phyloP scores from a whole-genome alignment of 2,888 invertebrate species.

The Drosophila kanekoi region DNA sequence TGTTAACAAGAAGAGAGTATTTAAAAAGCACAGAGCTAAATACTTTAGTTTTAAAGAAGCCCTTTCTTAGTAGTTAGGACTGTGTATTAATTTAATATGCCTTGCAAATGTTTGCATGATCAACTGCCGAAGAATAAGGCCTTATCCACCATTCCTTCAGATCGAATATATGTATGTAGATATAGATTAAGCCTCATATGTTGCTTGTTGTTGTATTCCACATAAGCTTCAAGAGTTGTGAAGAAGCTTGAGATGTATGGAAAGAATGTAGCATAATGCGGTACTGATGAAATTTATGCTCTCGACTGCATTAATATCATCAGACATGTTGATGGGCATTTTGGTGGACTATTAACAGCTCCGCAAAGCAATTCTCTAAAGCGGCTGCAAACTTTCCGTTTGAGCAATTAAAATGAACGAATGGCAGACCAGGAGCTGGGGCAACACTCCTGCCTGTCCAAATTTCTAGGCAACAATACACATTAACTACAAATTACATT shows the following conservation, averaged over 20 bases:
- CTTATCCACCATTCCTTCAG: no score
- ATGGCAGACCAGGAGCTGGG: conserved; percentile 7
- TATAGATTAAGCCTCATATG: no score
- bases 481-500: conserved; percentile 80
- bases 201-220: no score
- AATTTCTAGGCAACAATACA: conserved; percentile 59
- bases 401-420: conserved; percentile 66
- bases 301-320: conserved; percentile 29
- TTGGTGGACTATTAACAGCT: conserved; percentile 1
- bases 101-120: no score
- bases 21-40: no score
- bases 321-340: conserved; percentile 32
- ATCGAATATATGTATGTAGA: no score
- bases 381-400: conserved; percentile 35
- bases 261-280: not conserved
- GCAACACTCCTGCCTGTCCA: conserved; percentile 30
- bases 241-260: not conserved
- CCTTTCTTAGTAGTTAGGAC: no score
- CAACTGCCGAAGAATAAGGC: no score
- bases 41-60: no score
- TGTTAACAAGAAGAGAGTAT: not conserved
- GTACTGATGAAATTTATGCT: conserved; percentile 19
- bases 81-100: no score
- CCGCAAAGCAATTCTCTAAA: conserved; percentile 5
- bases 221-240: no score